A percentile compares a stretch with the other conserved stretches of the same genome.
Conservation (phyloP, 2,797 vertebrate species). For the Anolis apletophallus region DNA sequence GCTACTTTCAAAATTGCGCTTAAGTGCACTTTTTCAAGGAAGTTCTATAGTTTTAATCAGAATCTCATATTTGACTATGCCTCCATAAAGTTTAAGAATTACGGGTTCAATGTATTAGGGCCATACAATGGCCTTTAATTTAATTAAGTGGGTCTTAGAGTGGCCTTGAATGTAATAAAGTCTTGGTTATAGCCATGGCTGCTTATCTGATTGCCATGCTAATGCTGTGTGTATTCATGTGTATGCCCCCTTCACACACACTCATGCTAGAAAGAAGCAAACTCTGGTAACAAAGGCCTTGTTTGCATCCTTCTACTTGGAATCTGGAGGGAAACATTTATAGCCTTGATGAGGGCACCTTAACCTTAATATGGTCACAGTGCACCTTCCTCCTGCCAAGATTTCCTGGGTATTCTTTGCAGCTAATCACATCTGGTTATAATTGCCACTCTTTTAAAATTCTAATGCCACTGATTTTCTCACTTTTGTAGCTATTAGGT, state of each 20-base stretch:
- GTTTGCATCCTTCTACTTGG: not conserved
- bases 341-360: not conserved
- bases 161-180: not conserved
- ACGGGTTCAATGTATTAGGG: not conserved
- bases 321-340: not conserved
- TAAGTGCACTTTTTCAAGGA: no score
- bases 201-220: not conserved
- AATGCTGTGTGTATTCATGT: not conserved
- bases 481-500: not conserved
- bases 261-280: no score
- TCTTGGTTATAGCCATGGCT: not conserved
- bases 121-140: no score
- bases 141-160: rapidly evolving
- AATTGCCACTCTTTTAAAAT: rapidly evolving
- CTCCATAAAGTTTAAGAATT: no score
- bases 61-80: no score
- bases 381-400: slow-evolving; percentile 15
- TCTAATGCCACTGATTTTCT: not conserved
- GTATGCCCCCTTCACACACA: not conserved
- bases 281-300: not conserved
- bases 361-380: not conserved
- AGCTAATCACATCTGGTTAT: not conserved
- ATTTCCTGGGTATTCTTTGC: slow-evolving; percentile 7
- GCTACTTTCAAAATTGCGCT: no score
- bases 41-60: no score